These are phyloP conservation scores for Lonchura striata DNA, from an alignment of 2,113 vertebrate species.

Conservation along the genomic window DNA sequence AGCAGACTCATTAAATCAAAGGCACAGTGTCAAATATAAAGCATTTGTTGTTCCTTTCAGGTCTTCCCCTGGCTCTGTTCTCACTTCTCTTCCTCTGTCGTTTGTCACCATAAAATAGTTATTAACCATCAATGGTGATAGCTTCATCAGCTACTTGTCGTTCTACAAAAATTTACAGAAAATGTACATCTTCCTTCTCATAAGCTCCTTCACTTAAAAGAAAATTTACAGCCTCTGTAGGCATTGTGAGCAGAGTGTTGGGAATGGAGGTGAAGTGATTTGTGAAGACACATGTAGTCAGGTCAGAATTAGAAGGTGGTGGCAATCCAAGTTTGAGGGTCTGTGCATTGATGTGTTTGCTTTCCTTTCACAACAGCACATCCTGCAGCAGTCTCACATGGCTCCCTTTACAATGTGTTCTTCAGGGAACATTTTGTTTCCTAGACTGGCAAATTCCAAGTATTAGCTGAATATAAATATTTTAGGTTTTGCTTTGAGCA, in stretches of 20 bases:
- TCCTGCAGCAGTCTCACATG: background rate
- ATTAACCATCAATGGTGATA: background rate
- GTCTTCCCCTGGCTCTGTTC: background rate
- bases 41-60: background rate
- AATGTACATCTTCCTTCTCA: background rate
- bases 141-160: slow-evolving; percentile 14
- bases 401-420: background rate
- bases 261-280: background rate
- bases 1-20: background rate
- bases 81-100: background rate
- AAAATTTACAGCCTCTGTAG: background rate
- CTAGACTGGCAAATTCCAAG: background rate
- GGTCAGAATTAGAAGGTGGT: background rate
- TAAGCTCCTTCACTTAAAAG: background rate
- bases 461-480: background rate
- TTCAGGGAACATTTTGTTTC: background rate
- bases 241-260: background rate
- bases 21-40: background rate
- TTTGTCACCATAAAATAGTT: background rate
- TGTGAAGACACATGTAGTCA: background rate
- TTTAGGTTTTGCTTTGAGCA: background rate
- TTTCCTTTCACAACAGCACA: background rate
- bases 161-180: background rate
- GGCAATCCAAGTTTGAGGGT: background rate
- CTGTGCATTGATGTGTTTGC: background rate